These are phyloP conservation scores for Euschistus heros DNA, from an alignment of 1,140 invertebrate genomes.

Conservation along the genomic window DNA sequence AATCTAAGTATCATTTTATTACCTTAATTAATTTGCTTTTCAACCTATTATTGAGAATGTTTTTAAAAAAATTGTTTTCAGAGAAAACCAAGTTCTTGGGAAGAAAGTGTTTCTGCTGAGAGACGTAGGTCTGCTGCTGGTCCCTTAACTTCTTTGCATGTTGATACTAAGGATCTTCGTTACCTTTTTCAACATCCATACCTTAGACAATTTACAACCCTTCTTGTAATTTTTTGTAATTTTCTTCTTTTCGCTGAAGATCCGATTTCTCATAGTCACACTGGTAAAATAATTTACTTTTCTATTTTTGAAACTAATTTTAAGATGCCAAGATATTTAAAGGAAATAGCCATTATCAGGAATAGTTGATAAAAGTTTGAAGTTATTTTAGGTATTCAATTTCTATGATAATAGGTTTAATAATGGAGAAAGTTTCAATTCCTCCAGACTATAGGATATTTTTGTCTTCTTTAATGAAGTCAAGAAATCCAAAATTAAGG, in stretches of 20 bases:
- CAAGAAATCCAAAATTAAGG: too few species aligned
- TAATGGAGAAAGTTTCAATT: too few species aligned
- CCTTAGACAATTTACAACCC: conserved; percentile 40
- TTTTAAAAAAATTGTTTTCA: not conserved
- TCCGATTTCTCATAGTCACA: conserved; percentile 44
- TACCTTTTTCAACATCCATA: conserved; percentile 49
- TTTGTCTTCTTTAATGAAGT: too few species aligned
- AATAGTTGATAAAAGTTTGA: not conserved
- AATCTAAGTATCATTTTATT: too few species aligned
- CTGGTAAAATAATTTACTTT: conserved; percentile 20
- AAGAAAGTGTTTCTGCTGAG: conserved; percentile 29
- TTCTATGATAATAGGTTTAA: too few species aligned
- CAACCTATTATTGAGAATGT: too few species aligned
- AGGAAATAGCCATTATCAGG: not conserved
- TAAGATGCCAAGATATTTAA: not conserved
- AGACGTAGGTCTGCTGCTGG: conserved; percentile 26
- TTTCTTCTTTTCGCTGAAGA: conserved; percentile 48
- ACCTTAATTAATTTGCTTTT: too few species aligned
- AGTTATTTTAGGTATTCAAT: not conserved
- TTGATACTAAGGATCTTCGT: conserved; percentile 40
- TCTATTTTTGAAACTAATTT: not conserved
- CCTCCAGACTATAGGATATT: too few species aligned
- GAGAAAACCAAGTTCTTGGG: conserved; percentile 30
- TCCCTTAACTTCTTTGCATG: conserved; percentile 11
- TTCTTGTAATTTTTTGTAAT: conserved; percentile 46